Conservation (phyloP, 2,888 invertebrate genomes). For the Leucophora obtusa region DNA sequence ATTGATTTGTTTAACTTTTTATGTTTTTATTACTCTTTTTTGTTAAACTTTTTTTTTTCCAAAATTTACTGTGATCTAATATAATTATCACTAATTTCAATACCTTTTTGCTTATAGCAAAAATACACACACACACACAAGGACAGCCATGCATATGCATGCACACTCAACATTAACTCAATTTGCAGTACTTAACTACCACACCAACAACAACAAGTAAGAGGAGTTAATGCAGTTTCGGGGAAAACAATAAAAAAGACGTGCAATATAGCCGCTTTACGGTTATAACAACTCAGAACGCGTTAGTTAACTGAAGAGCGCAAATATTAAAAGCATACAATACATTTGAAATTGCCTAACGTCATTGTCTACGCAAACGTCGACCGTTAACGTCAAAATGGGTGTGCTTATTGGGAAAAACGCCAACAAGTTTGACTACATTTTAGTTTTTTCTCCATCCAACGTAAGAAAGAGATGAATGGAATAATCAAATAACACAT, state of each 20-base stretch:
- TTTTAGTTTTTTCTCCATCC: conserved; percentile 40
- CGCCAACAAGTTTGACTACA: conserved; percentile 54
- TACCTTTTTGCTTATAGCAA: conserved; percentile 6
- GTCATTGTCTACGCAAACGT: conserved; percentile 32
- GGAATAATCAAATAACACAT: neutral
- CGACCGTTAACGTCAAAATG: conserved; percentile 41
- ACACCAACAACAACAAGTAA: conserved; percentile 32
- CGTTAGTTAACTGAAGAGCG: conserved; percentile 65
- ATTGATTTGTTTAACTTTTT: conserved; percentile 38
- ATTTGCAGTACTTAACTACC: conserved; percentile 27
- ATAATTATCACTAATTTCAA: conserved; percentile 39
- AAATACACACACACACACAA: conserved; percentile 1
- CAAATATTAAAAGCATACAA: conserved; percentile 58
- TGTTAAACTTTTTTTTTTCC: conserved; percentile 17
- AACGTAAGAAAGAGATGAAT: conserved; percentile 47
- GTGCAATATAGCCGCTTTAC: conserved; percentile 59
- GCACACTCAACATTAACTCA: conserved; percentile 39
- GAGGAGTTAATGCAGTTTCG: conserved; percentile 48
- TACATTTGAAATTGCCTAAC: conserved; percentile 53
- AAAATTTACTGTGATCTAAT: conserved; percentile 36
- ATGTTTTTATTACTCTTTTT: conserved; percentile 39
- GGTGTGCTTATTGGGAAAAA: conserved; percentile 55
- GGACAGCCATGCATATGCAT: conserved; percentile 28
- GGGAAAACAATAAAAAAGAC: conserved; percentile 48
- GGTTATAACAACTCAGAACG: conserved; percentile 65